These are phyloP conservation scores for Microhierax caerulescens DNA, from an alignment of 2,797 vertebrate genomes.

Conservation along the genomic window DNA sequence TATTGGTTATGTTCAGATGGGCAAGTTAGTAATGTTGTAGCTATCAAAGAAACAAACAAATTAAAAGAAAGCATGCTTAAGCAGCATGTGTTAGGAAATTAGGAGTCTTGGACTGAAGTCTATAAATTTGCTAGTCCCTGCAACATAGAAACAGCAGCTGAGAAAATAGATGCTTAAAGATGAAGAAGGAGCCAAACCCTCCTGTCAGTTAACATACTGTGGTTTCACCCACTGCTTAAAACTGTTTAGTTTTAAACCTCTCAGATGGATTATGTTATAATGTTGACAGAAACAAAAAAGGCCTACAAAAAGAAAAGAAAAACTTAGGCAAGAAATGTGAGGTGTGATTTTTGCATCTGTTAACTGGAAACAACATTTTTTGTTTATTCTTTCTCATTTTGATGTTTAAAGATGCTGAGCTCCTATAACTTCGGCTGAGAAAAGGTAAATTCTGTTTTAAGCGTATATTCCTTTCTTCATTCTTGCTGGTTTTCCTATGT, in stretches of 20 bases:
- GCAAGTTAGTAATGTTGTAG: not conserved
- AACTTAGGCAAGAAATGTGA: not conserved
- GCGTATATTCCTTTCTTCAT: not conserved
- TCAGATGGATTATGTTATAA: not conserved
- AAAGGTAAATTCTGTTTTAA: not conserved
- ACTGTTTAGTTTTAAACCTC: not conserved
- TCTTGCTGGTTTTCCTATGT: not conserved
- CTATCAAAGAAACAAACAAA: not conserved
- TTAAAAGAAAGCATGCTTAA: not conserved
- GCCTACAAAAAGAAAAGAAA: not conserved
- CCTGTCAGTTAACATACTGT: not conserved
- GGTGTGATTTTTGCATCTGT: conserved; percentile 15
- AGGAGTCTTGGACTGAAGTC: not conserved
- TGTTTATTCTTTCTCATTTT: not conserved
- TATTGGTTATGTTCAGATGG: not conserved
- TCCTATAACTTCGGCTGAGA: not conserved
- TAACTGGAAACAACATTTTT: not conserved
- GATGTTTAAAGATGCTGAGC: not conserved
- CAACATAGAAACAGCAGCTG: not conserved
- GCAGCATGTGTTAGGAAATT: not conserved
- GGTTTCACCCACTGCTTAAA: conserved; percentile 37
- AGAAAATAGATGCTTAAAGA: not conserved
- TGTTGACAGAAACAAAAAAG: conserved; percentile 29
- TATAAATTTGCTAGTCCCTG: not conserved
- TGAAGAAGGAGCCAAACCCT: conserved; percentile 24